Base-by-base conservation (phyloP, 2,797 vertebrate genomes). In the Leptodactylus fallax region DNA sequence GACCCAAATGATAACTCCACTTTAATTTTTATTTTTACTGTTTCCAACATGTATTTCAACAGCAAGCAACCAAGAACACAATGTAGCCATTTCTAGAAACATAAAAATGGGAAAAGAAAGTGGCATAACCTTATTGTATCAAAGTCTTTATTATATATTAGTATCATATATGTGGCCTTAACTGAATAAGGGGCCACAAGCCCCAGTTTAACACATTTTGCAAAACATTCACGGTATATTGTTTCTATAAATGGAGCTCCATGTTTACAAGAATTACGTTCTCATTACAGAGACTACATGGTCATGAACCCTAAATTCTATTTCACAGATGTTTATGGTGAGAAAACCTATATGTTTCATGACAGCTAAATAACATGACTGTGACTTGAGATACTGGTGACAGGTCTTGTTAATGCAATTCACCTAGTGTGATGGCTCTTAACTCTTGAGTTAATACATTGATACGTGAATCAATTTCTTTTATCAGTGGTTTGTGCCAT, bases 381-480 rank as follows among this genome's bases (percentile, higher is more conserved):
- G 47, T 74, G 71, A 74, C 71, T 74, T 13, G 6, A 0, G 71
- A 72, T 74, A n/a, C 10, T 51, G 6, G 45, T 74, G 45, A 74
- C 19, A 74, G 71, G 47, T 51, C 45, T 9, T n/a, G 71, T 74
- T 74, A 51, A 74, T n/a, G 71, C 14, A 56, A 72, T 49, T 72
- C 36, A 72, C 16, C 71, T 49, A 72, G 9, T 72, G 17, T 12
- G 17, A 21, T 72, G 45, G 6, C 71, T 47, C 45, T 72, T 45
- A 8, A 72, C 36, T 21, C 16, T 49, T 72, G 16, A 21, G 8
- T 72, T 72, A 47, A 36, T 36, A 36, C 36, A 36, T 49, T 49
- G 36, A 36, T 72, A 45, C 9, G 45, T 72, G 45, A 72, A 36
- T 72, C 69, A 83, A 74, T 81, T 72, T 72, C 45, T 72, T 51